Percentiles rank a stretch among this genome's conserved stretches.
phyloP scores from a whole-genome alignment of 2,797 vertebrate species.

The Alca torda region DNA sequence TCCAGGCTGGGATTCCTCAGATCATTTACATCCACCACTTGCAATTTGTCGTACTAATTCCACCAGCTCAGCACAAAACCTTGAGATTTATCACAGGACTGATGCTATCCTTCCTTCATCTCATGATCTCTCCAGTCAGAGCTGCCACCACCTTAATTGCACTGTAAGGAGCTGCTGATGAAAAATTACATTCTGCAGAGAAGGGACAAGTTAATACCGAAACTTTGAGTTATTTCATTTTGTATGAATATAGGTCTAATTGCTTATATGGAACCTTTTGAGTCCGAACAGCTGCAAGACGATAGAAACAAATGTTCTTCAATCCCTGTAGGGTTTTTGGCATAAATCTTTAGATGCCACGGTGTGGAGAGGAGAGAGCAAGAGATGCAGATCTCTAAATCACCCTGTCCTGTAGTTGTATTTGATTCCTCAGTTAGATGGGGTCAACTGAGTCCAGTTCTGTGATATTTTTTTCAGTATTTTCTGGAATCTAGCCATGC shows the following conservation, averaged over 20 bases:
- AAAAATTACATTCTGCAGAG: background rate
- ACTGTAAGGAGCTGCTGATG: background rate
- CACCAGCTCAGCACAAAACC: conserved; percentile 6
- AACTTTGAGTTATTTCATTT: background rate
- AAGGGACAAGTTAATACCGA: background rate
- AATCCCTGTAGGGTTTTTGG: background rate
- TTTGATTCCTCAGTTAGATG: background rate
- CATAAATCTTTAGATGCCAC: background rate
- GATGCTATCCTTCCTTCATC: background rate
- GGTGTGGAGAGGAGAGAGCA: background rate
- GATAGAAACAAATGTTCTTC: background rate
- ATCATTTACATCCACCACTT: background rate
- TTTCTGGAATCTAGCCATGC: background rate
- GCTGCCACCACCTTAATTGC: background rate
- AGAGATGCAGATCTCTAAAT: background rate
- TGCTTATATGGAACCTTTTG: background rate
- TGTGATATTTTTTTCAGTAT: background rate
- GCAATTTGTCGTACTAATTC: background rate
- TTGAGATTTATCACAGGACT: background rate
- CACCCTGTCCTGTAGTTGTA: background rate
- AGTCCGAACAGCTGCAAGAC: background rate
- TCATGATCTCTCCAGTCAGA: background rate
- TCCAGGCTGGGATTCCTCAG: background rate
- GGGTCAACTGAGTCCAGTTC: background rate
- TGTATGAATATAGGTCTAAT: background rate